Evolutionary conservation across 2,797 vertebrate genomes (phyloP).

Genomic region (Jordanella pulchra): DNA sequence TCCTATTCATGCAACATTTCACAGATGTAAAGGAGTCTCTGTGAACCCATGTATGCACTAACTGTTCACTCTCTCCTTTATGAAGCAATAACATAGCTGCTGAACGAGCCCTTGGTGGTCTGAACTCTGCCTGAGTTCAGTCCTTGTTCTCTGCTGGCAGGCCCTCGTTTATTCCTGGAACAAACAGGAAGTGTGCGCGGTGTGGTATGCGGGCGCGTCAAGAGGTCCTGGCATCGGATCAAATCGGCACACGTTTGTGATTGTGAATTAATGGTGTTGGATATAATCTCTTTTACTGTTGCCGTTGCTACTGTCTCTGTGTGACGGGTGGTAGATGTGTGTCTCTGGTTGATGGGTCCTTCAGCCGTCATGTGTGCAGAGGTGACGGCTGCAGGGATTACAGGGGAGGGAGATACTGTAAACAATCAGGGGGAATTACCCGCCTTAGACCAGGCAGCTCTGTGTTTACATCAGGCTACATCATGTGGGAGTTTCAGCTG

Average conservation of each 20-base stretch:
- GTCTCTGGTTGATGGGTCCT: conserved; percentile 17
- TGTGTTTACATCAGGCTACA: conserved; percentile 3
- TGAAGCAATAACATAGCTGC: conserved; percentile 39
- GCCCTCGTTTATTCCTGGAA: conserved; percentile 28
- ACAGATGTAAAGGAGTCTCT: background rate
- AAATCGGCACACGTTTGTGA: conserved; percentile 32
- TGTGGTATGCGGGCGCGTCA: conserved; percentile 21
- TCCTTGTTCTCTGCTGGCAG: conserved; percentile 13
- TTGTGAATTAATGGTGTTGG: conserved; percentile 20
- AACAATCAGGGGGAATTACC: conserved; percentile 40
- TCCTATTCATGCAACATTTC: background rate
- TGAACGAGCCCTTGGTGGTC: conserved; percentile 16
- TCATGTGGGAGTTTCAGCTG: conserved; percentile 8
- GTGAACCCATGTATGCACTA: conserved; percentile 4
- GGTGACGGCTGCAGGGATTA: conserved; percentile 19
- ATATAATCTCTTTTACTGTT: conserved; percentile 11
- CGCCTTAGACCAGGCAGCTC: conserved; percentile 31
- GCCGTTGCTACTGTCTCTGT: background rate
- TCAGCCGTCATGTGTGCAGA: background rate
- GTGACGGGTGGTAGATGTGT: conserved; percentile 3
- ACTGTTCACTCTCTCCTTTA: conserved; percentile 19
- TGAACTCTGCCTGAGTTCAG: conserved; percentile 20
- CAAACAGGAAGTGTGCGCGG: conserved; percentile 42
- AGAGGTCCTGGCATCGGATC: conserved; percentile 21
- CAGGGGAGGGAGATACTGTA: conserved; percentile 39